A percentile compares a stretch with the other conserved stretches of the same genome.
phyloP scores from a whole-genome alignment of 2,797 vertebrate species.

The Lophotriccus pileatus region DNA sequence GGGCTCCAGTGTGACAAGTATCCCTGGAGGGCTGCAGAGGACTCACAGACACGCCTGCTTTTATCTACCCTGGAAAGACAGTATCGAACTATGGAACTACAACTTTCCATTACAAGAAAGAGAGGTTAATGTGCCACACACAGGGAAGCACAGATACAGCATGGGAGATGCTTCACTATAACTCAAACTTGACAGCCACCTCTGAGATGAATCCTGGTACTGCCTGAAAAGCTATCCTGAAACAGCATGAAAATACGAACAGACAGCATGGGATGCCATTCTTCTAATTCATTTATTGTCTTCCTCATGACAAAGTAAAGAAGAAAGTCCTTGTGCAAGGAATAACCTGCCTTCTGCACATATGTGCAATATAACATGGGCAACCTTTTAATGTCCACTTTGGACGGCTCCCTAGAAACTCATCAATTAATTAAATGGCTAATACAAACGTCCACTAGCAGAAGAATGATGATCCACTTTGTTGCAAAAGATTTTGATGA shows the following conservation, averaged over 20 bases:
- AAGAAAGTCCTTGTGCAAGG: neutral
- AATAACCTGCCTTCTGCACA: neutral
- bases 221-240: neutral
- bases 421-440: neutral
- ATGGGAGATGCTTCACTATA: neutral
- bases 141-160: neutral
- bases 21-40: neutral
- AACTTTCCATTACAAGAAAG: neutral
- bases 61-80: neutral
- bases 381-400: neutral
- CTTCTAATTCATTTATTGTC: neutral
- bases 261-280: neutral
- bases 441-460: neutral
- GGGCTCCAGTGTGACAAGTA: neutral
- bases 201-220: neutral
- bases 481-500: neutral
- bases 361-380: neutral
- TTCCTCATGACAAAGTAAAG: neutral
- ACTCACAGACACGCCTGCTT: neutral
- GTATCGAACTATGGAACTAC: neutral
- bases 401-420: neutral
- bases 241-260: neutral
- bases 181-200: neutral
- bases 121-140: neutral
- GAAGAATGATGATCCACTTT: neutral